Evolutionary conservation across 2,797 vertebrate genomes (phyloP).

Genomic region (Coreius guichenoti): DNA sequence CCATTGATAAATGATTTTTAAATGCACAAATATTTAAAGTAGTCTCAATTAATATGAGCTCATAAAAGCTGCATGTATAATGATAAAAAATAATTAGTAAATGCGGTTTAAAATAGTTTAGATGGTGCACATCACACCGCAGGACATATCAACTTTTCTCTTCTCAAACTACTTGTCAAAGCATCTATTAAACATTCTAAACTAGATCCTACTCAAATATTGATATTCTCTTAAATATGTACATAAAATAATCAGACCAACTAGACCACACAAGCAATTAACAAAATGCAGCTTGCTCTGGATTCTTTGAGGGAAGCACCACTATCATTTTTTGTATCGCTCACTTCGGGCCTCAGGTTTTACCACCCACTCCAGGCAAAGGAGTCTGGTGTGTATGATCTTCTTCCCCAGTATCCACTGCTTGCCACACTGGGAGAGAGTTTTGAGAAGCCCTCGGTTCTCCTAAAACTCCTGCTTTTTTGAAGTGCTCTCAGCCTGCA

Average conservation of each 20-base stretch:
- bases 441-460: conserved; percentile 42
- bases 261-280: neutral
- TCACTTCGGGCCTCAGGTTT: neutral
- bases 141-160: neutral
- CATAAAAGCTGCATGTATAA: neutral
- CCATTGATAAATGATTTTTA: neutral
- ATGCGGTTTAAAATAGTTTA: neutral
- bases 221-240: neutral
- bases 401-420: neutral
- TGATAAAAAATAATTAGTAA: neutral
- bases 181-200: neutral
- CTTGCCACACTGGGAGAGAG: conserved; percentile 64
- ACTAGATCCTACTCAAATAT: neutral
- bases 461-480: conserved; percentile 66
- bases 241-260: conserved; percentile 2
- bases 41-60: neutral
- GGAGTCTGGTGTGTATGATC: neutral
- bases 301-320: neutral
- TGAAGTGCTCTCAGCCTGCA: conserved; percentile 75
- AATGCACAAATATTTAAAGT: conserved; percentile 1
- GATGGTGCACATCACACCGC: neutral
- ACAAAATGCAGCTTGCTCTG: neutral
- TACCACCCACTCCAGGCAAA: conserved; percentile 14
- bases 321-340: neutral
- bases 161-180: conserved; percentile 9